Percentiles rank a stretch among this genome's conserved stretches.
Evolutionary conservation across 2,888 invertebrate genomes (phyloP).

Genomic region (Idaea aversata): DNA sequence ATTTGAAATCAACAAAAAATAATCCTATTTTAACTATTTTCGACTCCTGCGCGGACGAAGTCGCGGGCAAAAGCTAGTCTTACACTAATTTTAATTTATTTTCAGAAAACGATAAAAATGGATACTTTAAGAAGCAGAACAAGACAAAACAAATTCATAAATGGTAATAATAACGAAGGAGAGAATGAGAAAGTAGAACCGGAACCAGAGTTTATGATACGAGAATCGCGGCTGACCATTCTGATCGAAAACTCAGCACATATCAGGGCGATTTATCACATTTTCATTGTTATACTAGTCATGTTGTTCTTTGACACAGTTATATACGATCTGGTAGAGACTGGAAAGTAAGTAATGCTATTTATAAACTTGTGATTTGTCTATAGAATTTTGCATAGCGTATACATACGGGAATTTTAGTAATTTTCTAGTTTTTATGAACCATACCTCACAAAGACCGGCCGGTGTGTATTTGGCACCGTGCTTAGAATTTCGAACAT

Average conservation of each 20-base stretch:
- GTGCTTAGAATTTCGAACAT: no score
- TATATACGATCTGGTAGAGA: conserved; percentile 85
- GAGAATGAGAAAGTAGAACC: conserved; percentile 32
- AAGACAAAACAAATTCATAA: conserved; percentile 26
- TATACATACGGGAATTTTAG: no score
- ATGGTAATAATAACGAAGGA: conserved; percentile 39
- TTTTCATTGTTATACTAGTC: conserved; percentile 89
- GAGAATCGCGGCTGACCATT: conserved; percentile 90
- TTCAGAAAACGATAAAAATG: neutral
- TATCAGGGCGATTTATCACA: conserved; percentile 91
- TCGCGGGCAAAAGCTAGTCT: no score
- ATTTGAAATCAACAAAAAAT: no score
- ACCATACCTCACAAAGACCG: no score
- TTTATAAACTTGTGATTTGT: neutral
- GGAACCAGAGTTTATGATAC: conserved; percentile 78
- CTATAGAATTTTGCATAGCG: no score
- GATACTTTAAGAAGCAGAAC: neutral
- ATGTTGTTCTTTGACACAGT: conserved; percentile 86
- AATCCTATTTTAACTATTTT: no score
- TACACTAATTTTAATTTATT: neutral
- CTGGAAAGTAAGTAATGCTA: conserved; percentile 84
- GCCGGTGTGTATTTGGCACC: no score
- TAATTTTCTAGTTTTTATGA: no score
- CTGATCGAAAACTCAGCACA: conserved; percentile 87
- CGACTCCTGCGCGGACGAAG: no score